phyloP scores from a whole-genome alignment of 92 coral and sea anemone species.

The Galaxea fascicularis region DNA sequence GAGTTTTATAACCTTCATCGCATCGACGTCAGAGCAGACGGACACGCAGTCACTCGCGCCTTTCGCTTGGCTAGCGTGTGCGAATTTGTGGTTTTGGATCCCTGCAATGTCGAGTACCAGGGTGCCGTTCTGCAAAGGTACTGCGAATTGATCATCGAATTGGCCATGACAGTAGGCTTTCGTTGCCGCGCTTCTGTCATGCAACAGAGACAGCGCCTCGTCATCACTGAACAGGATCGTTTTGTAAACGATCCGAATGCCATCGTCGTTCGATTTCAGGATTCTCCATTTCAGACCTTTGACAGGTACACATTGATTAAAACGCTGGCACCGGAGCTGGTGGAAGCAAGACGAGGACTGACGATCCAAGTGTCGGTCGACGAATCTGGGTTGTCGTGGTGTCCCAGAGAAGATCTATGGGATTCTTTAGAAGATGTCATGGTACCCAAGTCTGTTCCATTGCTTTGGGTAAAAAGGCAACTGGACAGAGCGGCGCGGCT shows the following conservation, averaged over 20 bases:
- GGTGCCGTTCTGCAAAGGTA: constrained; percentile 21
- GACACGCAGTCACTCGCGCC: not conserved
- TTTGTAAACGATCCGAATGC: constrained; percentile 5
- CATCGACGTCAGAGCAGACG: not conserved
- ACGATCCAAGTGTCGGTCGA: constrained; percentile 6
- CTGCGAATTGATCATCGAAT: not conserved
- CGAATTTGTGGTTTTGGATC: not conserved
- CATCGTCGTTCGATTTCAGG: constrained; percentile 4
- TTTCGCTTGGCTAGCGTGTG: constrained; percentile 16
- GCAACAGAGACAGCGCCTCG: constrained; percentile 5
- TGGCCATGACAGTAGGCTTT: constrained; percentile 1
- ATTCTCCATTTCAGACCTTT: constrained; percentile 1
- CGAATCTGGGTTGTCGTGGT: not conserved
- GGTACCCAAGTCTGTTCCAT: not conserved
- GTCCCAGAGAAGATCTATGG: not conserved
- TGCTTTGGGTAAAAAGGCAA: not conserved
- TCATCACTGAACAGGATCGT: not conserved
- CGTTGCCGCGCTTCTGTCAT: not conserved
- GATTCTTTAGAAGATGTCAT: not conserved
- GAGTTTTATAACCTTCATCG: not conserved
- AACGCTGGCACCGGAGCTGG: not conserved
- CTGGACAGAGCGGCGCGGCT: not conserved
- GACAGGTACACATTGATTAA: not conserved
- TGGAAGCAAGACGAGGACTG: not conserved
- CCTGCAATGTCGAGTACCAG: not conserved